Conservation (phyloP, 2,797 vertebrate species). For the Falco biarmicus region DNA sequence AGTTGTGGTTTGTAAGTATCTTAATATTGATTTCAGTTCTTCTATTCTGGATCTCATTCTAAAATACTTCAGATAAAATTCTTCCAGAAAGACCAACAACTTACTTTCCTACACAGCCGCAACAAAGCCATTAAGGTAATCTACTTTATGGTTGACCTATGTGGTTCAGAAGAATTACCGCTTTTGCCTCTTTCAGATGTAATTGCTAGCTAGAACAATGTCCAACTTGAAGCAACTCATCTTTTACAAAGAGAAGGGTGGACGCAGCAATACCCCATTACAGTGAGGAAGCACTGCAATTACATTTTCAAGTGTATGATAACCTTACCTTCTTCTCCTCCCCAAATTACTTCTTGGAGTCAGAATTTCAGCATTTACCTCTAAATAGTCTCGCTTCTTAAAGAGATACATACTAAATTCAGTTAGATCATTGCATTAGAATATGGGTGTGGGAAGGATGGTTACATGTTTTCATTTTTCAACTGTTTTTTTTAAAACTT, state of each 20-base stretch:
- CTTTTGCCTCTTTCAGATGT: not conserved
- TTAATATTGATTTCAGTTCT: conserved; percentile 52
- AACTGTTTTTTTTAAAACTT: not conserved
- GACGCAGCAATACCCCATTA: not conserved
- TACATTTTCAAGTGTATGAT: not conserved
- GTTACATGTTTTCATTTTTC: not conserved
- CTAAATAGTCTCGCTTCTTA: not conserved
- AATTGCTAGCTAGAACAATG: not conserved
- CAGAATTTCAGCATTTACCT: not conserved
- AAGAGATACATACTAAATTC: not conserved
- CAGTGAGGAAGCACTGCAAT: not conserved
- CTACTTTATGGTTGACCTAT: not conserved
- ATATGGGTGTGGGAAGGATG: not conserved
- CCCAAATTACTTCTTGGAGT: not conserved
- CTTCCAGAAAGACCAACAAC: conserved; percentile 11
- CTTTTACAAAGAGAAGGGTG: not conserved
- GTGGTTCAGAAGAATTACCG: not conserved
- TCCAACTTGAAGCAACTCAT: not conserved
- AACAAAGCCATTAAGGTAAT: conserved; percentile 12
- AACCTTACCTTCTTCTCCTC: not conserved
- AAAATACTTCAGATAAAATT: conserved; percentile 28
- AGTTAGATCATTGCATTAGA: not conserved
- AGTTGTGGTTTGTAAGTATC: conserved; percentile 51
- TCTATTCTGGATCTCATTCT: conserved; percentile 17
- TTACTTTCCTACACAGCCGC: not conserved